Evolutionary conservation across 2,797 vertebrate species (phyloP).

Genomic region (Etheostoma perlongum): DNA sequence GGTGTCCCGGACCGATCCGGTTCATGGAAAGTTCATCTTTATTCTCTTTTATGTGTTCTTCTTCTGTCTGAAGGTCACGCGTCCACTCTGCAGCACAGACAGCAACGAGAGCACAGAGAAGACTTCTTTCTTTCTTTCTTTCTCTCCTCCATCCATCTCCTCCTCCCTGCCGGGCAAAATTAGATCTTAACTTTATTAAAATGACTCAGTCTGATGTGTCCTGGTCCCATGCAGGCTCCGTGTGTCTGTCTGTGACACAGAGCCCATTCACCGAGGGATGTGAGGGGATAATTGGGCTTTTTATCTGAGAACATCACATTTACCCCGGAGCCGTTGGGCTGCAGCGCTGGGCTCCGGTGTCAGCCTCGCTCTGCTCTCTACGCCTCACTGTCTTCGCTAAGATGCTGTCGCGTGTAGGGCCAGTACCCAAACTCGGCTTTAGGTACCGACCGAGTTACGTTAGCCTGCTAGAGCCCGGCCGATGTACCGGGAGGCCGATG

Average conservation of each 20-base stretch:
- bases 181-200: slow-evolving; percentile 64
- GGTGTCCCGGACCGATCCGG: too few species aligned
- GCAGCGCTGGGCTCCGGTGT: neutral
- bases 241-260: slow-evolving; percentile 70
- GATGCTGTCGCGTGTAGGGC: too few species aligned
- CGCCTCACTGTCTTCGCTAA: neutral
- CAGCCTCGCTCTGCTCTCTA: neutral
- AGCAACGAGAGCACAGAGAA: slow-evolving; percentile 30
- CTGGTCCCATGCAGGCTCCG: too few species aligned
- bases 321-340: slow-evolving; percentile 43
- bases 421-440: too few species aligned
- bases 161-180: slow-evolving; percentile 34
- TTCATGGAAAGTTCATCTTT: neutral
- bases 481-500: too few species aligned
- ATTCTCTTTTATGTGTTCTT: slow-evolving; percentile 1
- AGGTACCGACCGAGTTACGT: too few species aligned
- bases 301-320: slow-evolving; percentile 57
- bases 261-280: slow-evolving; percentile 48
- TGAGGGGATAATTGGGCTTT: slow-evolving; percentile 52
- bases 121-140: neutral
- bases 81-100: slow-evolving; percentile 23
- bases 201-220: slow-evolving; percentile 26
- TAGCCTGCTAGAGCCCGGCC: too few species aligned
- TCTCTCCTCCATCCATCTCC: neutral
- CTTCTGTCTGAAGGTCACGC: slow-evolving; percentile 50